phyloP scores from a whole-genome alignment of 2,113 vertebrate species.

The Dipodomys stephensi region DNA sequence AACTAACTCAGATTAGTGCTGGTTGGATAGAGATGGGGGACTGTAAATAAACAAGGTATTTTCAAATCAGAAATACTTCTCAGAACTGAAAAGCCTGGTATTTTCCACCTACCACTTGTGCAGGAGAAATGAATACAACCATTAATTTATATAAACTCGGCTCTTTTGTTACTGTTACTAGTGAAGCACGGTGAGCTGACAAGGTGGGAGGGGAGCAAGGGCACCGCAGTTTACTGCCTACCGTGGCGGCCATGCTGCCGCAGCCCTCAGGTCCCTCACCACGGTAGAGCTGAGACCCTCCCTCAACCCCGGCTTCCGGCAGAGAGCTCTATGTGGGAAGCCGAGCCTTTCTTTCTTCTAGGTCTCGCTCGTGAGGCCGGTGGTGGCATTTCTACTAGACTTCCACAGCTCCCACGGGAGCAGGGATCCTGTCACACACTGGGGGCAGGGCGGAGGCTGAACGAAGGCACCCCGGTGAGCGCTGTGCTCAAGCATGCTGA shows the following conservation, averaged over 20 bases:
- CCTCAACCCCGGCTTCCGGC: fast-evolving
- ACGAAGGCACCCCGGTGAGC: background rate
- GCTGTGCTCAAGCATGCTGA: constrained; percentile 26
- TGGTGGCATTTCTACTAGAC: constrained; percentile 16
- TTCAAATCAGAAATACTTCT: background rate
- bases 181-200: background rate
- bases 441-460: background rate
- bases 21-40: fast-evolving
- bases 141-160: background rate
- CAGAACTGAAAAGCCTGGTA: background rate
- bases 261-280: background rate
- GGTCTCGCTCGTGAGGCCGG: constrained; percentile 8
- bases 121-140: no score
- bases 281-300: background rate
- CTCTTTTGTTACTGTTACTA: background rate
- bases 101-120: background rate
- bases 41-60: background rate
- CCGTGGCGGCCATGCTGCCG: no score
- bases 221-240: background rate
- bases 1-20: background rate
- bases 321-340: background rate
- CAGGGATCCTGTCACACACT: constrained; percentile 39
- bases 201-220: fast-evolving
- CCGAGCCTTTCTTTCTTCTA: background rate
- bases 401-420: background rate